Evolutionary conservation across 2,113 vertebrate species (phyloP).

Genomic region (Rhagologus leucostigma): DNA sequence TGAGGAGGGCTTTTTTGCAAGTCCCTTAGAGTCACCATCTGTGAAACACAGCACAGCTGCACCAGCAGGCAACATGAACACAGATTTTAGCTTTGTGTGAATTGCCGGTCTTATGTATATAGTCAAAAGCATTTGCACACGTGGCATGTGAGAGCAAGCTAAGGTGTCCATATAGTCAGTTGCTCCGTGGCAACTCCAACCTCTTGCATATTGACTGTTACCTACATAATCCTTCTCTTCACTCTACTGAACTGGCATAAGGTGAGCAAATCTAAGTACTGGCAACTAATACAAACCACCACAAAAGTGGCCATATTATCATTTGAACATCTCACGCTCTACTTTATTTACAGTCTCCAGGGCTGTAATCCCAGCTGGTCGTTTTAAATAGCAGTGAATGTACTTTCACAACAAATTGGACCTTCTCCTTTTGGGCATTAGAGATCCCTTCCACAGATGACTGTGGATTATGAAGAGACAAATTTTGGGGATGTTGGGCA

Average conservation of each 20-base stretch:
- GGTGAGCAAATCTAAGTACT: constrained; percentile 1
- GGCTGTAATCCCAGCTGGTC: constrained; percentile 39
- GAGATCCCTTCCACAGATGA: constrained; percentile 19
- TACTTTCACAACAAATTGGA: constrained; percentile 47
- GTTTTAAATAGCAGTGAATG: constrained; percentile 24
- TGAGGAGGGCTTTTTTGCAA: background rate
- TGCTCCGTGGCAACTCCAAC: background rate
- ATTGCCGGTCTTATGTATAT: background rate
- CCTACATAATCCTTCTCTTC: background rate
- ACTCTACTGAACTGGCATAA: background rate
- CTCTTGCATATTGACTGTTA: background rate
- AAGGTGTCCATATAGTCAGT: background rate
- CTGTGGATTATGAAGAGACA: constrained; percentile 14
- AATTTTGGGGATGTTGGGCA: background rate
- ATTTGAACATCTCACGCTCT: constrained; percentile 31
- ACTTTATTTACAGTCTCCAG: constrained; percentile 20
- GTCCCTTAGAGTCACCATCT: background rate
- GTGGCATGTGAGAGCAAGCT: background rate
- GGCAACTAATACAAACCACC: background rate
- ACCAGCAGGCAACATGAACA: background rate
- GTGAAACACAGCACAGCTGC: background rate
- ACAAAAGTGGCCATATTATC: background rate
- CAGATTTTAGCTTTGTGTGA: background rate
- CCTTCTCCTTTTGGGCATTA: constrained; percentile 16
- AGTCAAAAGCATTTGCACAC: background rate